Percentiles rank a stretch among this genome's conserved stretches.
Evolutionary conservation across 2,113 vertebrate genomes (phyloP).

Genomic region (Notiomystis cincta): DNA sequence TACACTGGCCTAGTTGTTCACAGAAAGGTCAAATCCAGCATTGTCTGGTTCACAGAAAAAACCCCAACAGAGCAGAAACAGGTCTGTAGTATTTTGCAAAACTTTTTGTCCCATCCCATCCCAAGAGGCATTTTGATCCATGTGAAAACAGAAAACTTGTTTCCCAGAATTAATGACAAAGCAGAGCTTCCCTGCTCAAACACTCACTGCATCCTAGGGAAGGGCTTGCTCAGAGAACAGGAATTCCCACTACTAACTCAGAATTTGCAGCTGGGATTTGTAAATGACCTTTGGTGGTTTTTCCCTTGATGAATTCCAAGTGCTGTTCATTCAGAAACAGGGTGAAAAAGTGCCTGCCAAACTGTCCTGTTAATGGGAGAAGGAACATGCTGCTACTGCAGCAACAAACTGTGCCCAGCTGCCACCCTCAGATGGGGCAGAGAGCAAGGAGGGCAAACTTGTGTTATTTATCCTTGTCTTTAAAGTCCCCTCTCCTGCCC

Average conservation of each 20-base stretch:
- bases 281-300: neutral
- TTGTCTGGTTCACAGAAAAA: neutral
- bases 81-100: neutral
- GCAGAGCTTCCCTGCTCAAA: neutral
- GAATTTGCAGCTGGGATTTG: constrained; percentile 32
- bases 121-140: neutral
- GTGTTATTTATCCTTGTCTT: neutral
- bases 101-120: neutral
- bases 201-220: neutral
- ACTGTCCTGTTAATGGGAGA: constrained; percentile 28
- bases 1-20: neutral
- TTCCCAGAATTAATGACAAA: neutral
- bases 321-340: neutral
- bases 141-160: neutral
- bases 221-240: neutral
- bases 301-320: constrained; percentile 6
- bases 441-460: neutral
- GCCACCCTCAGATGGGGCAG: neutral
- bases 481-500: neutral
- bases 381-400: constrained; percentile 11
- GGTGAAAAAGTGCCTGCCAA: constrained; percentile 30
- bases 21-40: neutral
- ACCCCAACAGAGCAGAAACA: neutral
- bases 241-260: neutral
- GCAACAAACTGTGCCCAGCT: neutral